phyloP scores from a whole-genome alignment of 2,797 vertebrate genomes.

The Oophaga sylvatica region DNA sequence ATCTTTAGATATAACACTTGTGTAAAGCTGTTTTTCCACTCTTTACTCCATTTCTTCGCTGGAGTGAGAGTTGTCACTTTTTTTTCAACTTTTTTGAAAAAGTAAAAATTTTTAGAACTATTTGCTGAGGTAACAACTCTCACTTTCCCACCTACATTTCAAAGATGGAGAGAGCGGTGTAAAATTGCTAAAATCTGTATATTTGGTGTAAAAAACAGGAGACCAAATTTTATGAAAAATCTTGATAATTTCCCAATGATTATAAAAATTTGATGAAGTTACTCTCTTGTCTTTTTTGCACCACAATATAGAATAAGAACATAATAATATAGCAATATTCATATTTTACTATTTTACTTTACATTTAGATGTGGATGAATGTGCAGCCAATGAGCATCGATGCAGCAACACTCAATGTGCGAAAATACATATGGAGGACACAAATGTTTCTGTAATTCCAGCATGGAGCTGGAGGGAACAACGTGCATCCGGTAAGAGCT shows the following conservation, averaged over 20 bases:
- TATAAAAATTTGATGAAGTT: background rate
- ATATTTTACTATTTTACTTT: background rate
- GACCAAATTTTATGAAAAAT: too few species aligned
- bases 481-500: constrained; percentile 71
- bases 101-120: too few species aligned
- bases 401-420: constrained; percentile 75
- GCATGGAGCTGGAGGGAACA: constrained; percentile 72
- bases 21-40: too few species aligned
- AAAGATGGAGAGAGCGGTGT: too few species aligned
- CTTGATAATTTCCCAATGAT: background rate
- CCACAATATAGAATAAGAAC: background rate
- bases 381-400: constrained; percentile 66
- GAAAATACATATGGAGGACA: constrained; percentile 83
- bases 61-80: too few species aligned
- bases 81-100: too few species aligned
- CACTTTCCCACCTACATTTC: too few species aligned
- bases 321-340: background rate
- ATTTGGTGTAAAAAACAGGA: too few species aligned
- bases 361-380: constrained; percentile 81
- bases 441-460: constrained; percentile 81
- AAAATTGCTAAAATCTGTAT: too few species aligned
- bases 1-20: too few species aligned
- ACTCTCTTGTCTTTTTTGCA: background rate
- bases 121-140: too few species aligned
- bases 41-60: too few species aligned